phyloP scores from a whole-genome alignment of 2,113 vertebrate species.

The Melanerpes formicivorus region DNA sequence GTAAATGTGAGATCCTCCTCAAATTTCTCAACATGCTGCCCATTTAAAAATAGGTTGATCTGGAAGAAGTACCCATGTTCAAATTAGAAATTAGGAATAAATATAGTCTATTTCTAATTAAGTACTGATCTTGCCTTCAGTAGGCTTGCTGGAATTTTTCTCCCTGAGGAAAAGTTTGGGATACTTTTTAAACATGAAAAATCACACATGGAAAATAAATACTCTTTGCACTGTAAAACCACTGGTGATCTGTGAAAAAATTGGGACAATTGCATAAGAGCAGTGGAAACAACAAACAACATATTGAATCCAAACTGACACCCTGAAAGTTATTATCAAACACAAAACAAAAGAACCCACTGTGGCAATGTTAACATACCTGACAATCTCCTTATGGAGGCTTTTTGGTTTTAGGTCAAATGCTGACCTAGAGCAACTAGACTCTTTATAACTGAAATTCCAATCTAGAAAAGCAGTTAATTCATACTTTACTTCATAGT shows the following conservation, averaged over 20 bases:
- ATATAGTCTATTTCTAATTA: neutral
- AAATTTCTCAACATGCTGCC: constrained; percentile 77
- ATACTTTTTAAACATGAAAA: neutral
- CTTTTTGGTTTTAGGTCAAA: constrained; percentile 22
- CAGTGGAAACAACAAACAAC: neutral
- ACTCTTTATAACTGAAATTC: neutral
- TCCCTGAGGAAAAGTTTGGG: neutral
- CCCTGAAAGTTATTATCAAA: constrained; percentile 18
- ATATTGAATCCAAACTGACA: neutral
- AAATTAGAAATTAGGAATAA: constrained; percentile 1
- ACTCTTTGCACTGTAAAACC: neutral
- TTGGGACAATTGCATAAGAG: neutral
- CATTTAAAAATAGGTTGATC: constrained; percentile 79
- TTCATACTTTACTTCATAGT: neutral
- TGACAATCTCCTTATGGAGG: constrained; percentile 33
- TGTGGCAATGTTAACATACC: neutral
- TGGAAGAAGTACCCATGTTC: constrained; percentile 39
- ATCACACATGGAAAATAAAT: neutral
- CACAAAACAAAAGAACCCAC: constrained; percentile 50
- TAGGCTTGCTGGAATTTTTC: neutral
- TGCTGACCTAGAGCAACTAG: neutral
- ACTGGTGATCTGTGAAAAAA: neutral
- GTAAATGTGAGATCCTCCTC: constrained; percentile 67
- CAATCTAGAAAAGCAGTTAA: neutral
- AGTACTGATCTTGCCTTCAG: neutral